Conservation (phyloP, 2,888 invertebrate species). For the Thelaira solivaga region DNA sequence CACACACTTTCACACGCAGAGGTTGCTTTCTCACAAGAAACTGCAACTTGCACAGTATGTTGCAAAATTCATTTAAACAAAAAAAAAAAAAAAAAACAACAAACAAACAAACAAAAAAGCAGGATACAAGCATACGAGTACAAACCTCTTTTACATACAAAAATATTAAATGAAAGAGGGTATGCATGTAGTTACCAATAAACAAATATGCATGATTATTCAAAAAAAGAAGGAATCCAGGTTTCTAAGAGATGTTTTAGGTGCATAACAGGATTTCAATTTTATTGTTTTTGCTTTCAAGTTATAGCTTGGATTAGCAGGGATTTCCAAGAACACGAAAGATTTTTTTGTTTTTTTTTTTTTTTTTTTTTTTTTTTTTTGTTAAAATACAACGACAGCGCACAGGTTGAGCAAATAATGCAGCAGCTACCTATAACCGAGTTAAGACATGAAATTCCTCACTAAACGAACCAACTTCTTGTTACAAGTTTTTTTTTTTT, state of each 20-base stretch:
- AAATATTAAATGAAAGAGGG: background rate
- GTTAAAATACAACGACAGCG: too few species aligned
- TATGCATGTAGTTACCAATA: background rate
- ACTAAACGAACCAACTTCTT: too few species aligned
- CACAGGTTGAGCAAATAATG: constrained; percentile 33
- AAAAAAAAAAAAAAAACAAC: background rate
- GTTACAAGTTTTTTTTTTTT: too few species aligned
- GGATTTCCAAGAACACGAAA: constrained; percentile 25
- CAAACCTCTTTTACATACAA: too few species aligned
- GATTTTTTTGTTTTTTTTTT: too few species aligned
- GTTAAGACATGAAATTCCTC: too few species aligned
- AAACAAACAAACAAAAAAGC: too few species aligned
- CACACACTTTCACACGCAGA: too few species aligned
- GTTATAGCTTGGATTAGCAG: constrained; percentile 13
- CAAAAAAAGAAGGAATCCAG: background rate
- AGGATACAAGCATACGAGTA: too few species aligned
- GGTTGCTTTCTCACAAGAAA: constrained; percentile 37
- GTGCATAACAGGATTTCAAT: constrained; percentile 13
- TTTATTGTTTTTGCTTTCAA: constrained; percentile 24
- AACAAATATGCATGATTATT: background rate
- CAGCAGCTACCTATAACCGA: too few species aligned
- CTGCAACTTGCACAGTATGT: constrained; percentile 32
- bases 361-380: too few species aligned
- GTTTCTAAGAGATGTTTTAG: background rate
- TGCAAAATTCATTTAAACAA: too few species aligned